phyloP scores from a whole-genome alignment of 2,113 vertebrate species.

The Xerus inauris region DNA sequence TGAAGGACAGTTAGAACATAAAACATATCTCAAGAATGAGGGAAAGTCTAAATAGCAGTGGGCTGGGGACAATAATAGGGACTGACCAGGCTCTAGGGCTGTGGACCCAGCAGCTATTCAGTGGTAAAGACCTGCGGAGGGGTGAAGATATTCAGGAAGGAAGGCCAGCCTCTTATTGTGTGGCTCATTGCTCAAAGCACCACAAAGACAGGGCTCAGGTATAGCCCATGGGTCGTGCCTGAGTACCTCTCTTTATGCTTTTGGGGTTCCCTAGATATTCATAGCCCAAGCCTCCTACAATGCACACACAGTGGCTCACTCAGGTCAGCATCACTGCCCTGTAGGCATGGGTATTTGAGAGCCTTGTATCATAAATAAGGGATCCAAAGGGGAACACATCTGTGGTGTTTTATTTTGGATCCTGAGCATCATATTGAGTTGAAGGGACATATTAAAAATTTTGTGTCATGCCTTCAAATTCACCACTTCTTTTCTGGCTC shows the following conservation, averaged over 20 bases:
- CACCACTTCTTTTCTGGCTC: not conserved
- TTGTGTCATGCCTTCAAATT: not conserved
- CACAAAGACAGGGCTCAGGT: not conserved
- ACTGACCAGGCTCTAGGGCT: not conserved
- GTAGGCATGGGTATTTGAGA: not conserved
- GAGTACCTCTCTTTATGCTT: not conserved
- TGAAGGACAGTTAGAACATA: not conserved
- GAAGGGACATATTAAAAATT: not conserved
- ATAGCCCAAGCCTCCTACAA: not conserved
- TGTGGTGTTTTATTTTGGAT: not conserved
- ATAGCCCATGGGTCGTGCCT: not conserved
- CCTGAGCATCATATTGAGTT: not conserved
- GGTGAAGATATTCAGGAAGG: not conserved
- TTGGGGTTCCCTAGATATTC: not conserved
- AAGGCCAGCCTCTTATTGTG: too few relatives aligned
- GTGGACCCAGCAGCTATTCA: accelerated
- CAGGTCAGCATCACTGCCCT: not conserved
- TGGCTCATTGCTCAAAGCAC: not conserved
- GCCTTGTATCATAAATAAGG: too few relatives aligned
- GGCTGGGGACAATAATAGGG: not conserved
- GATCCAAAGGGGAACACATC: not conserved
- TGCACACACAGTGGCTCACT: too few relatives aligned
- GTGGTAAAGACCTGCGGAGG: not conserved
- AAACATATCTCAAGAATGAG: not conserved
- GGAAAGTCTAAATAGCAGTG: not conserved